phyloP scores from a whole-genome alignment of 2,888 invertebrate species.

The Muschampia plurimacula region DNA sequence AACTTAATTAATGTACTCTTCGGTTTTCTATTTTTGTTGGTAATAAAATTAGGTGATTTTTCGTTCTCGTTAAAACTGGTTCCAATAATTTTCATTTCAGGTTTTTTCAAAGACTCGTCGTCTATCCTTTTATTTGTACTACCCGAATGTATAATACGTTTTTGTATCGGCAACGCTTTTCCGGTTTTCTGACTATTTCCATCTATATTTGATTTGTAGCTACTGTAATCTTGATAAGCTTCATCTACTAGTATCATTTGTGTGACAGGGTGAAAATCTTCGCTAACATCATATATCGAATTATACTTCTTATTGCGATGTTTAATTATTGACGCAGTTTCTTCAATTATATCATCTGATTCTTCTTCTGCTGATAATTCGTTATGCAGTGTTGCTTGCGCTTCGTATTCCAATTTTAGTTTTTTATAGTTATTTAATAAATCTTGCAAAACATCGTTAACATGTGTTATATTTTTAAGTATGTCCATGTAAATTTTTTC shows the following conservation, averaged over 20 bases:
- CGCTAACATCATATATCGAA: slow-evolving; percentile 12
- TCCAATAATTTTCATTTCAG: slow-evolving; percentile 11
- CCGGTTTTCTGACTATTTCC: neutral
- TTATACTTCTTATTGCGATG: slow-evolving; percentile 6
- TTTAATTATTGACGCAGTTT: neutral
- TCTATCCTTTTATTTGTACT: neutral
- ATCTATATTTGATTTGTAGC: slow-evolving; percentile 36
- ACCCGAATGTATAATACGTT: neutral
- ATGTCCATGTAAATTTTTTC: slow-evolving; percentile 57
- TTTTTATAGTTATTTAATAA: slow-evolving; percentile 65
- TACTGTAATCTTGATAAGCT: slow-evolving; percentile 22
- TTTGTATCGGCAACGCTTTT: neutral
- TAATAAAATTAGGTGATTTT: neutral
- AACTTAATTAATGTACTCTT: neutral
- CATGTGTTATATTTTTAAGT: slow-evolving; percentile 66
- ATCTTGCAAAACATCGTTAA: slow-evolving; percentile 62
- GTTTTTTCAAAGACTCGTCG: neutral
- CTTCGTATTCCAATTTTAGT: slow-evolving; percentile 58
- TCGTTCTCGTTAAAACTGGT: neutral
- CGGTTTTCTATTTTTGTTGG: neutral
- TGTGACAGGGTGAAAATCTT: slow-evolving; percentile 46
- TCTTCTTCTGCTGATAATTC: slow-evolving; percentile 49
- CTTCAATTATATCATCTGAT: neutral
- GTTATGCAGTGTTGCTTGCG: slow-evolving; percentile 50
- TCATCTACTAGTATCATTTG: slow-evolving; percentile 51